These are phyloP conservation scores for Solen grandis DNA, from an alignment of 1,140 invertebrate genomes.

Conservation along the genomic window DNA sequence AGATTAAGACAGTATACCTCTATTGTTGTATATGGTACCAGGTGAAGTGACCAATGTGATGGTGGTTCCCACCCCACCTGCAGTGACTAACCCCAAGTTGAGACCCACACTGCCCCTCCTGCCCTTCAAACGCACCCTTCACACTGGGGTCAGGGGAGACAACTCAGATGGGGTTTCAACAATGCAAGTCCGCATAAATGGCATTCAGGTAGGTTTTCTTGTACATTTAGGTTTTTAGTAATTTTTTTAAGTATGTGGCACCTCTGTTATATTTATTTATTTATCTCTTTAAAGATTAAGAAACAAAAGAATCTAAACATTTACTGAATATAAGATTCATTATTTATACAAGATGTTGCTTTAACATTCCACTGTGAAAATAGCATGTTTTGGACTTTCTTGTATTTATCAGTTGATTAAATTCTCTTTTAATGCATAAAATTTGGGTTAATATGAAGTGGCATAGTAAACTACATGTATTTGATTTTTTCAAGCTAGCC, in stretches of 20 bases:
- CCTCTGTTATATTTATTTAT: not conserved
- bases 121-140: slow-evolving; percentile 74
- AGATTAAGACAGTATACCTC: too few relatives aligned
- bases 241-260: not conserved
- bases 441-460: too few relatives aligned
- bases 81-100: slow-evolving; percentile 76
- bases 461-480: too few relatives aligned
- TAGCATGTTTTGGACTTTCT: not conserved
- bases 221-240: not conserved
- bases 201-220: slow-evolving; percentile 1
- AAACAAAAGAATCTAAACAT: not conserved
- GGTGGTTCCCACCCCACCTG: slow-evolving; percentile 82
- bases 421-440: too few relatives aligned
- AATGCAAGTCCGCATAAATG: slow-evolving; percentile 38
- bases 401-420: not conserved
- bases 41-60: slow-evolving; percentile 87
- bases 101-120: slow-evolving; percentile 78
- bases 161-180: slow-evolving; percentile 72
- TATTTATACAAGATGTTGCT: not conserved
- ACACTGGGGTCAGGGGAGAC: slow-evolving; percentile 59
- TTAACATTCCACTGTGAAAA: not conserved
- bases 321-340: not conserved
- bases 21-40: too few relatives aligned
- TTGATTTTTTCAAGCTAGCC: too few relatives aligned
- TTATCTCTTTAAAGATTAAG: not conserved